Evolutionary conservation across 2,888 invertebrate genomes (phyloP), one percentile per base, ranked within the genome.

Genomic region (Polia nebulosa): DNA sequence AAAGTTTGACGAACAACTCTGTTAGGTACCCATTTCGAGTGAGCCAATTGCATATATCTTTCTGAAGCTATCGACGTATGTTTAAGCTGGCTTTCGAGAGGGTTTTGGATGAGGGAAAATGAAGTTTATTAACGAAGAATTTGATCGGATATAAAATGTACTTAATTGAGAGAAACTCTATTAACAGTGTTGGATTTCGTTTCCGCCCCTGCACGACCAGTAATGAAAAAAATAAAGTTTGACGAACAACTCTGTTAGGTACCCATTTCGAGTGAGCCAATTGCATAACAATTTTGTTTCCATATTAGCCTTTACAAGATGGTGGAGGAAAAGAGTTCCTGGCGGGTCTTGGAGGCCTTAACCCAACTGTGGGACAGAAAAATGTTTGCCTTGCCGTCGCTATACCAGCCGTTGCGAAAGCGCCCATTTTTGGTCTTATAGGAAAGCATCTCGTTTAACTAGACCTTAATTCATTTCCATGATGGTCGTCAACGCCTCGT

Each of bases 131-230:
- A 20, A 6, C 13, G 45, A 22, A 6, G 5, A 22, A 71, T 49
- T 56, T 22, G 0, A 17, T 34, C 25, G 11, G 13, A 39, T 22
- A 7, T 7, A 22, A 51, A 11, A 60, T 49, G 15, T 45, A 34
- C 53, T 68, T 36, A 17, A 29, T 17, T 52, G 13, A 22, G n/a
- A 13, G 6, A 44, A 51, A 25, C n/a, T 64, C 11, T 27, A 67
- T n/a, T 9, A 27, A n/a, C 2, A 0, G 4, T 11, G 4, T n/a
- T 41, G 7, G 9, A 41, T 41, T 8, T 41, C 17, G 41, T 20
- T 8, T n/a, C n/a, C 41, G 3, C 7, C 8, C 8, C n/a, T 44
- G 8, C 20, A 6, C 11, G 2, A 7, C 9, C n/a, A 2, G 8
- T 44, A 20, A 44, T 44, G 9, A 9, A n/a, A 44, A 44, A 44